Base-by-base conservation (phyloP, 2,113 vertebrate genomes). In the Ondatra zibethicus region DNA sequence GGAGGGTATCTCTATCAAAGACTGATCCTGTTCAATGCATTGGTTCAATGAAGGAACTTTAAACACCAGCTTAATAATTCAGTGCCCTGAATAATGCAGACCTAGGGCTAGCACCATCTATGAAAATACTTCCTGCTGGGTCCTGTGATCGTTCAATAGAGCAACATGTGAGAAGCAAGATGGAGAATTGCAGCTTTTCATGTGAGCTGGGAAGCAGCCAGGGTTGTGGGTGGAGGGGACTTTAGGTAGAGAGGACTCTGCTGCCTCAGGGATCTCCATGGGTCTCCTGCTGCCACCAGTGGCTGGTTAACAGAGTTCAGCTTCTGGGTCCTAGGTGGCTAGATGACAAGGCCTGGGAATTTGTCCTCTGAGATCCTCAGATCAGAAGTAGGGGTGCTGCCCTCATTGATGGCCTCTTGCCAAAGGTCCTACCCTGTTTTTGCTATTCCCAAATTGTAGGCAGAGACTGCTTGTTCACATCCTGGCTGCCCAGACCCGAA, bases 51-150 rank as follows among this genome's bases (percentile, higher is more conserved):
- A 36, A 52, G 78, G 91, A 87, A 55, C 90, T 61, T 58, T 88
- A 72, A 11, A 72, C 10, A 55, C 33, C 77, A 72, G 33, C 23
- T 91, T 36, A 63, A 23, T 61, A n/a, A 50, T 58, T 66, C 21
- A 58, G 33, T 9, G 25, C 0, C 0, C 29, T n/a, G 90, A 68
- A 39, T 63, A 6, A 63, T 31, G 27, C 77, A 7, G 82, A 2
- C 58, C 11, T 0, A 2, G 52, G 10, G 17, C 31, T 0, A 1
- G 66, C 21, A 1, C 39, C 39, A 0, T 39, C 58, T 25, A 0
- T 0, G 0, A 1, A 1, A 76, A 29, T 17, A 10, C 3, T 17
- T 81, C 92, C 29, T 19, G 45, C 52, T 23, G 77, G 85, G 58
- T 31, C 25, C 39, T 5, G 1, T 63, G 21, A n/a, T 45, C 23